phyloP scores from a whole-genome alignment of 2,888 invertebrate species.

The Metopia argyrocephala region DNA sequence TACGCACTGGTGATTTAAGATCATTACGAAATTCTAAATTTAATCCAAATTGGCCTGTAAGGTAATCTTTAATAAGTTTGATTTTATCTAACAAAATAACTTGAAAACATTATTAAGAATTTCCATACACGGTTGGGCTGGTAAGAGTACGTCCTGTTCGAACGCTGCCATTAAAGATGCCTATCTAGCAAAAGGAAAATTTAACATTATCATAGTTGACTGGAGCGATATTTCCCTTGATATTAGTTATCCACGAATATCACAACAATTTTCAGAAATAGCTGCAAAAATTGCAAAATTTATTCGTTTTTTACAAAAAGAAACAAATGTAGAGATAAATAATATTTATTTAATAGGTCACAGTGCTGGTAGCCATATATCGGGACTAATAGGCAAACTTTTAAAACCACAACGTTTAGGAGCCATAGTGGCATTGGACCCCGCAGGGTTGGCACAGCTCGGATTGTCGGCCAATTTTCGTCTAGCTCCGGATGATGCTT shows the following conservation, averaged over 20 bases:
- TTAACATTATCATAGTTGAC: constrained; percentile 75
- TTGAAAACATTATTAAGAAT: constrained; percentile 69
- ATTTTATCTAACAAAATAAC: too few species aligned
- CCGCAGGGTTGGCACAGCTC: constrained; percentile 75
- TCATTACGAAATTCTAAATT: constrained; percentile 69
- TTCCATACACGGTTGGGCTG: constrained; percentile 74
- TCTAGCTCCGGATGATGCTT: constrained; percentile 74
- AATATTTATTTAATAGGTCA: constrained; percentile 76
- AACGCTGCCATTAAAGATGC: constrained; percentile 75
- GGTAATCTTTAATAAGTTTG: constrained; percentile 49
- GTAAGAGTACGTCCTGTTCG: constrained; percentile 71
- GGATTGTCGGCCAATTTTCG: constrained; percentile 68
- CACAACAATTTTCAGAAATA: constrained; percentile 71
- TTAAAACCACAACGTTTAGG: constrained; percentile 68
- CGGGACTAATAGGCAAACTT: constrained; percentile 73
- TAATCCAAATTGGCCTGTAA: constrained; percentile 73
- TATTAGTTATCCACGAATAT: constrained; percentile 71
- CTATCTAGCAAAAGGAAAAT: constrained; percentile 71
- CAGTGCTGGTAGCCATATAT: constrained; percentile 77
- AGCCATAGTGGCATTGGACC: constrained; percentile 76
- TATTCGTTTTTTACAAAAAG: constrained; percentile 71
- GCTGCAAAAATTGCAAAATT: constrained; percentile 71
- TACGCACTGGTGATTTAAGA: constrained; percentile 68
- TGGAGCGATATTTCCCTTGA: constrained; percentile 73
- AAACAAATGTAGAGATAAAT: constrained; percentile 67